These are phyloP conservation scores for Sogatella furcifera DNA, from an alignment of 1,140 invertebrate genomes.

Conservation along the genomic window DNA sequence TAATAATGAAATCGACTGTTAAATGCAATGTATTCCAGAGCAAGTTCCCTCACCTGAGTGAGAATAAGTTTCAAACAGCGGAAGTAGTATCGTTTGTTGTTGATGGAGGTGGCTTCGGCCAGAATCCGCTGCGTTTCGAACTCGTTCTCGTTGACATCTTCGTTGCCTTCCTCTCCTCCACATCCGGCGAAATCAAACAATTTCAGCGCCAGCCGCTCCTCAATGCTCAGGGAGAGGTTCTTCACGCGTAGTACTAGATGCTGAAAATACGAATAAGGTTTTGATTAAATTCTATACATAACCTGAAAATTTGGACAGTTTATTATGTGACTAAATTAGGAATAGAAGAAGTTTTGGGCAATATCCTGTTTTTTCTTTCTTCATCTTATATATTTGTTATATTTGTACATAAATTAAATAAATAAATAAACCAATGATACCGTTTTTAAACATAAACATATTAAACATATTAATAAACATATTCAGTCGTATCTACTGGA, in stretches of 20 bases:
- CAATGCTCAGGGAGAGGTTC: constrained; percentile 73
- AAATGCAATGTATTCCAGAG: background rate
- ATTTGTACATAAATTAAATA: no score
- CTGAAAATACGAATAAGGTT: constrained; percentile 38
- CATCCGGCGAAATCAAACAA: constrained; percentile 56
- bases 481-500: no score
- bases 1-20: no score
- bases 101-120: constrained; percentile 65
- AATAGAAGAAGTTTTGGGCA: no score
- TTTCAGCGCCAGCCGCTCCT: constrained; percentile 80
- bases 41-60: constrained; percentile 46
- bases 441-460: no score
- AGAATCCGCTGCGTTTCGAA: constrained; percentile 63
- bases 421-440: no score
- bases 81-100: constrained; percentile 83
- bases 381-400: no score
- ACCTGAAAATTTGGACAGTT: no score
- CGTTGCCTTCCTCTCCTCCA: constrained; percentile 31
- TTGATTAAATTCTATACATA: no score
- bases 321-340: no score
- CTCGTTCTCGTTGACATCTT: constrained; percentile 58
- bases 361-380: no score
- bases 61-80: constrained; percentile 70
- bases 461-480: no score
- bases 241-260: constrained; percentile 73